A percentile compares a stretch with the other conserved stretches of the same genome.
Conservation (phyloP, 1,140 invertebrate species). For the Branchinecta lynchi region DNA sequence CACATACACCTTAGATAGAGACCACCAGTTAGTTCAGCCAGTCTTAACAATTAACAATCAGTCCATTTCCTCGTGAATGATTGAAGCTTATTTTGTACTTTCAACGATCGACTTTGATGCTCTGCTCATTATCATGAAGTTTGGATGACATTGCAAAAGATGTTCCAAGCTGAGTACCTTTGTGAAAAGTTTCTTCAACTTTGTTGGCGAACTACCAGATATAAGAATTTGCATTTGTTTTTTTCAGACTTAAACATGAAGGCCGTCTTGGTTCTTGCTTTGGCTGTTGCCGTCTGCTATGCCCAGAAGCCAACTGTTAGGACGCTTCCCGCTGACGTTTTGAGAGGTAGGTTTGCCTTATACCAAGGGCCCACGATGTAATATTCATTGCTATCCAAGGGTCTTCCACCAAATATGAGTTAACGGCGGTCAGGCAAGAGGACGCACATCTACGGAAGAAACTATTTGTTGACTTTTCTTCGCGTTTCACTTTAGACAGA, state of each 20-base stretch:
- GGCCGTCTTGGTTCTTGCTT: neutral
- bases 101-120: neutral
- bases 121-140: neutral
- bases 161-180: neutral
- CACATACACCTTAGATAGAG: too few species aligned
- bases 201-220: neutral
- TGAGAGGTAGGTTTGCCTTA: neutral
- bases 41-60: too few species aligned
- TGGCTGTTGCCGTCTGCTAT: neutral
- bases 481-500: too few species aligned
- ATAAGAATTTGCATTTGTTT: neutral
- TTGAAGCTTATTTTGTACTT: neutral
- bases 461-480: too few species aligned
- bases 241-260: neutral
- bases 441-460: too few species aligned
- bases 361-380: neutral
- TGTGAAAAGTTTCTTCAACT: too few species aligned
- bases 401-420: neutral
- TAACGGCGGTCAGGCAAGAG: too few species aligned
- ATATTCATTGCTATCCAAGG: neutral
- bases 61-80: neutral
- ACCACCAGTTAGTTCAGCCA: too few species aligned
- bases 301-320: neutral
- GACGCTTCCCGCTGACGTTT: neutral
- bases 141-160: neutral